Conservation (phyloP, 2,113 vertebrate genomes). For the Paraplagusia blochii region DNA sequence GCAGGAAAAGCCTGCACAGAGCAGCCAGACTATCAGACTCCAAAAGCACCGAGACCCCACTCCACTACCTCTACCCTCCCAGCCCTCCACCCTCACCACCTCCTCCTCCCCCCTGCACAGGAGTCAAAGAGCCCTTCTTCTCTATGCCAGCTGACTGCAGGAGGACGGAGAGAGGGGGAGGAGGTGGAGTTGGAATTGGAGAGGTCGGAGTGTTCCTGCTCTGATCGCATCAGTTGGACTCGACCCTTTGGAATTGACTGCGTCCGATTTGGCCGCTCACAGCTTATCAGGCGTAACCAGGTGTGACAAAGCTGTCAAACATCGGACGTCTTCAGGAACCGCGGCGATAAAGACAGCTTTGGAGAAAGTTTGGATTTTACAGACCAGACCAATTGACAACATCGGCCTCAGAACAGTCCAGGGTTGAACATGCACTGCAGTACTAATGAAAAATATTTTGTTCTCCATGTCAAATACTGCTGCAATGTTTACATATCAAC, state of each 20-base stretch:
- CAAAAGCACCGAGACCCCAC: constrained; percentile 59
- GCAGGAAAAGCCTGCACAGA: constrained; percentile 46
- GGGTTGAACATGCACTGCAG: too few relatives aligned
- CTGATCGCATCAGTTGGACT: constrained; percentile 6
- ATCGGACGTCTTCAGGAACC: too few relatives aligned
- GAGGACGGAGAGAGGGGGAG: constrained; percentile 29
- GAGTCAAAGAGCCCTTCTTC: constrained; percentile 75
- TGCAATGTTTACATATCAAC: too few relatives aligned
- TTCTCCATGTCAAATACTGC: too few relatives aligned
- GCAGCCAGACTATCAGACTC: constrained; percentile 79
- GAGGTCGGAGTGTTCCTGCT: neutral
- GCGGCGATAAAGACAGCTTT: too few relatives aligned
- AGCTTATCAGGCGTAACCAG: neutral
- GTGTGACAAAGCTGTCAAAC: too few relatives aligned
- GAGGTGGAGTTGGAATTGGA: neutral
- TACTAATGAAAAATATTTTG: too few relatives aligned
- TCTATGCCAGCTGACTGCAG: constrained; percentile 68
- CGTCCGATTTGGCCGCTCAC: neutral
- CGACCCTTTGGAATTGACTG: neutral
- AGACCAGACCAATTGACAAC: too few relatives aligned
- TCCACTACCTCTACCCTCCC: constrained; percentile 19
- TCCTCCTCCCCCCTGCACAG: constrained; percentile 33
- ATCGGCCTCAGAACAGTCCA: too few relatives aligned
- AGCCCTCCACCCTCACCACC: constrained; percentile 11
- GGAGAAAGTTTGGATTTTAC: too few relatives aligned